Evolutionary conservation across 1,140 invertebrate species (phyloP).

Genomic region (Phymorhynchus buccinoides): DNA sequence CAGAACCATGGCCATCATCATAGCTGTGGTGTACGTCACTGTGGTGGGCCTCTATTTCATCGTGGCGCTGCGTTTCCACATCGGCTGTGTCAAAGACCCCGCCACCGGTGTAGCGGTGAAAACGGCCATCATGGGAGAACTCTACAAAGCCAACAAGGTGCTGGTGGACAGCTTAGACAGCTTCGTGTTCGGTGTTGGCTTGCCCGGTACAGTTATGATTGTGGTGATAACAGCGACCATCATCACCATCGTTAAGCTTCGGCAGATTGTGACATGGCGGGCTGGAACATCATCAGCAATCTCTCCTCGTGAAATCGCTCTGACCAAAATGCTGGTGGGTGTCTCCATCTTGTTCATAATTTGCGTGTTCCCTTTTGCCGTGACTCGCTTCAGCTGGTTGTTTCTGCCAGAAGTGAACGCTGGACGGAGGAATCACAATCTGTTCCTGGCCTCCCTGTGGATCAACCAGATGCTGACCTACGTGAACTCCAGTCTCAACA

Average conservation of each 20-base stretch:
- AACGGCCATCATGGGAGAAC: neutral
- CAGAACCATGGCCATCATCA: constrained; percentile 27
- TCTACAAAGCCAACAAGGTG: neutral
- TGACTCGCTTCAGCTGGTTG: neutral
- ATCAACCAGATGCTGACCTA: neutral
- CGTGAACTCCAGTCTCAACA: neutral
- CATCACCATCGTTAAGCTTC: neutral
- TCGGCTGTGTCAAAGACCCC: neutral
- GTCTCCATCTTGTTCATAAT: constrained; percentile 11
- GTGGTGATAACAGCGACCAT: neutral
- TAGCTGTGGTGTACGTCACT: neutral
- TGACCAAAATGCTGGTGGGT: constrained; percentile 17
- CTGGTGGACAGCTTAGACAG: neutral
- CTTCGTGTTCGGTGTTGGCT: constrained; percentile 12
- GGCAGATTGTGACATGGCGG: neutral
- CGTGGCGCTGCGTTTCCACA: neutral
- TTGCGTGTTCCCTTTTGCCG: neutral
- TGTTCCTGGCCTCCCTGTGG: neutral
- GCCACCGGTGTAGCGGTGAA: neutral
- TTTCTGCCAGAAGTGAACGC: constrained; percentile 11
- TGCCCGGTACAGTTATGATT: neutral
- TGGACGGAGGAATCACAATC: neutral
- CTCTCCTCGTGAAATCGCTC: constrained; percentile 5
- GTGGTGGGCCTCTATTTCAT: neutral
- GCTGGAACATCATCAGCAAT: neutral